Evolutionary conservation across 2,888 invertebrate species (phyloP), one percentile per base, ranked within the genome.

Genomic region (Stenichneumon culpator): DNA sequence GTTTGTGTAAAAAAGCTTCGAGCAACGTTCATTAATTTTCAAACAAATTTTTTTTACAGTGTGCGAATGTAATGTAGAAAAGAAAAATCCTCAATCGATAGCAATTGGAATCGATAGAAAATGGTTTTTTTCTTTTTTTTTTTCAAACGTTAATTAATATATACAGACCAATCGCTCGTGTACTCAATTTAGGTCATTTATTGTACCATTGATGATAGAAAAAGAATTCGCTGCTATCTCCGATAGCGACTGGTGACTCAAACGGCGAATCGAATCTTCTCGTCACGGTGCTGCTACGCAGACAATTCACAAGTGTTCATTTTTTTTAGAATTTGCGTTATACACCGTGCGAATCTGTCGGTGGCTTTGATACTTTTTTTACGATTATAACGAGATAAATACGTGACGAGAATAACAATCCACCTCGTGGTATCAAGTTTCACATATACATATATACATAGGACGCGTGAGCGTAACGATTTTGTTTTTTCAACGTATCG

Each of bases 371-470:
- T 22, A 47, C 44, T 63, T 39, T 60, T 39, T 39, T 39, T 11
- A 11, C 14, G 39, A 60, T 44, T 11, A 47, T 28, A 22, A 60
- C 32, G n/a, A 32, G 32, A 36, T 4, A 16, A 73, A 63, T 28
- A 63, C 74, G 63, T 44, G 72, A 79, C 74, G 72, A 82, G 39
- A 79, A 50, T 67, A 39, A n/a, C 73, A n/a, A 63, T 67, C 54
- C 44, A 78, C 57, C 47, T 65, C 25, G 47, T 65, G 25, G 63
- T 65, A 65, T 75, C 47, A 32, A 69, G 65, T 80, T 83, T 87
- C 79, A 86, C 88, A 90, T 92, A 90, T 92, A 92, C 92, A 92
- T 91, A 92, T 92, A 90, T 92, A 91, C 90, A 92, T 77, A 85
- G 82, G 77, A 54, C 87, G 79, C 82, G 69, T 65, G 86, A 22